Base-by-base conservation (phyloP, 2,797 vertebrate species). In the Nannoperca australis region DNA sequence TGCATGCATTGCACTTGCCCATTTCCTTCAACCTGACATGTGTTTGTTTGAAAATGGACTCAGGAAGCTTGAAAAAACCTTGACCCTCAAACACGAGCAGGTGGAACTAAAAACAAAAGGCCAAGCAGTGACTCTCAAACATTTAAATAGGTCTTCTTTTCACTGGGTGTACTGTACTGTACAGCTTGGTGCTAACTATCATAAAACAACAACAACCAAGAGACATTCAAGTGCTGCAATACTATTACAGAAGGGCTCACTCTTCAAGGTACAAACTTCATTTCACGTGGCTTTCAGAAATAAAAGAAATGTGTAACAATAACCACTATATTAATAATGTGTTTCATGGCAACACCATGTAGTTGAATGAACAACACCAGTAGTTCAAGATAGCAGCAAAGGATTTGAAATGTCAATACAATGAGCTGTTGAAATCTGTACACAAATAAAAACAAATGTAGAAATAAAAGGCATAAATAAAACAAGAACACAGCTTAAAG, bases 1-100 rank as follows among this genome's bases (percentile, higher is more conserved):
- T 94, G 93, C 94, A 95, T 95, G 94, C 95, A 95, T 95, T 95
- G 95, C 94, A 95, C 94, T 94, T 93, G 90, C 94, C 94, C 94
- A 90, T 90, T 83, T 82, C 88, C 88, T 90, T 88, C 90, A 79
- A 86, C 90, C 85, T 92, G 91, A 84, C 89, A 77, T 90, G 64
- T 87, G 87, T 93, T 88, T 91, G 79, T 82, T 85, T 93, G 61
- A 89, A 92, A 90, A 91, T 77, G 74, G 86, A 85, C 75, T 88
- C 60, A 30, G 66, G 70, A 73, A 81, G 66, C 74, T 77, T 76
- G n/a, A 65, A 82, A 76, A 77, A 64, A 74, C 78, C 70, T 79
- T 38, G 62, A 73, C 71, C 79, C 24, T 85, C 81, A 87, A 90
- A 91, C 81, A 89, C 76, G 18, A 92, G 89, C 88, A 84, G 89